Conservation (phyloP, 2,797 vertebrate species). For the Benthosema pterotum region DNA sequence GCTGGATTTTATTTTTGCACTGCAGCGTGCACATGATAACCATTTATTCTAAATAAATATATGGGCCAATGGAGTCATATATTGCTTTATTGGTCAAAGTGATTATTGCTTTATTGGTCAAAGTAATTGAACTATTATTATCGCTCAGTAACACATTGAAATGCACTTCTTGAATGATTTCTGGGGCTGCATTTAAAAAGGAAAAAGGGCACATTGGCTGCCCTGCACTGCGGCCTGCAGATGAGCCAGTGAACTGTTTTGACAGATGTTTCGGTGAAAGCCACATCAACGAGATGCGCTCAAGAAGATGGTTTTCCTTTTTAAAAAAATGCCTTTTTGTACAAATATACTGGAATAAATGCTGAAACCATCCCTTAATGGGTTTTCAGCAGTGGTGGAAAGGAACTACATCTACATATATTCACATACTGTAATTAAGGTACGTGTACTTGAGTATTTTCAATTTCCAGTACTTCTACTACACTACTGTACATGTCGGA, state of each 20-base stretch:
- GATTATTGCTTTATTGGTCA: conserved; percentile 24
- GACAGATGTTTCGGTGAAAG: no score
- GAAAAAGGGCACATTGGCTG: conserved; percentile 4
- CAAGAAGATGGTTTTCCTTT: not conserved
- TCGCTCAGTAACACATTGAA: conserved; percentile 8
- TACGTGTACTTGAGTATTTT: no score
- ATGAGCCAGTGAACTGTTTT: no score
- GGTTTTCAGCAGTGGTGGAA: no score
- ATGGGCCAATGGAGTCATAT: no score
- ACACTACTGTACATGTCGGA: no score
- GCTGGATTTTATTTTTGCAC: not conserved
- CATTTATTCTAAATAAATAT: no score
- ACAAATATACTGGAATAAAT: not conserved
- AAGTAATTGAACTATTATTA: conserved; percentile 24
- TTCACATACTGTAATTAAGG: no score
- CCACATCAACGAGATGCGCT: no score
- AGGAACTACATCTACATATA: no score
- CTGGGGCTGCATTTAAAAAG: not conserved
- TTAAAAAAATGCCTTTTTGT: not conserved
- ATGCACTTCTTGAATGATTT: not conserved
- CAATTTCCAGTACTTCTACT: no score
- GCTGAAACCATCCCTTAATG: not conserved
- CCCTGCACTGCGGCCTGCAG: no score
- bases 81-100: conserved; percentile 26
- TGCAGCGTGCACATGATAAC: not conserved